Evolutionary conservation across 2,888 invertebrate genomes (phyloP).

Genomic region (Sycophila texana): DNA sequence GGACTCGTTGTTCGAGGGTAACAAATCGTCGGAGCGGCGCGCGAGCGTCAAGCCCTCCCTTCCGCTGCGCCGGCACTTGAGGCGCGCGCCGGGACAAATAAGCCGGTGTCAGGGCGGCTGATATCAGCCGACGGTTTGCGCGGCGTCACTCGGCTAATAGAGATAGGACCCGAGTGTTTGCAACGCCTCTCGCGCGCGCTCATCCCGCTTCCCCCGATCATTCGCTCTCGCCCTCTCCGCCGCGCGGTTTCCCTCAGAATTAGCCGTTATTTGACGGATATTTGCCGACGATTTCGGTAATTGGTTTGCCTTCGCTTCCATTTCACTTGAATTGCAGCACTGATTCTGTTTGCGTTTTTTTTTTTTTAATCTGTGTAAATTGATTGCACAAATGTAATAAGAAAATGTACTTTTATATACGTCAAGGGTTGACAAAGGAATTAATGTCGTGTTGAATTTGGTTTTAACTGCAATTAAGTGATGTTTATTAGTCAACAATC

Average conservation of each 20-base stretch:
- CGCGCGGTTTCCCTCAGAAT: slow-evolving; percentile 59
- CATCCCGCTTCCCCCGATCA: slow-evolving; percentile 58
- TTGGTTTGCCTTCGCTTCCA: too few species aligned
- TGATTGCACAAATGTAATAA: too few species aligned
- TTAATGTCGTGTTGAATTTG: too few species aligned
- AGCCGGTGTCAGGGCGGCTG: slow-evolving; percentile 64
- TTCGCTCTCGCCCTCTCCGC: slow-evolving; percentile 55
- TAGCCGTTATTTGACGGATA: not conserved
- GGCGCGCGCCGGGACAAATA: slow-evolving; percentile 63
- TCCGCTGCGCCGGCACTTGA: slow-evolving; percentile 57
- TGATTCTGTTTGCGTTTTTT: too few species aligned
- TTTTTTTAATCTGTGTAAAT: too few species aligned
- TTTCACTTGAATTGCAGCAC: too few species aligned
- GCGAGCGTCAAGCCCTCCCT: slow-evolving; percentile 52
- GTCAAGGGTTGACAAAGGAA: too few species aligned
- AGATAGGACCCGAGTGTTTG: slow-evolving; percentile 73
- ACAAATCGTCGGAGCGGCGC: slow-evolving; percentile 57
- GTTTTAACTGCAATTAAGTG: too few species aligned
- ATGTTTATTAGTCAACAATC: too few species aligned
- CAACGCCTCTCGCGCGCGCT: slow-evolving; percentile 57
- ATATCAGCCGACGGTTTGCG: slow-evolving; percentile 64
- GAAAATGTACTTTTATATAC: too few species aligned
- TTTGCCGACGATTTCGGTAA: too few species aligned
- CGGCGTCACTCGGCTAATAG: slow-evolving; percentile 73
- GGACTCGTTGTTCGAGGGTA: slow-evolving; percentile 61